These are phyloP conservation scores for Germaria angustata DNA, from an alignment of 2,888 invertebrate species.

Conservation along the genomic window DNA sequence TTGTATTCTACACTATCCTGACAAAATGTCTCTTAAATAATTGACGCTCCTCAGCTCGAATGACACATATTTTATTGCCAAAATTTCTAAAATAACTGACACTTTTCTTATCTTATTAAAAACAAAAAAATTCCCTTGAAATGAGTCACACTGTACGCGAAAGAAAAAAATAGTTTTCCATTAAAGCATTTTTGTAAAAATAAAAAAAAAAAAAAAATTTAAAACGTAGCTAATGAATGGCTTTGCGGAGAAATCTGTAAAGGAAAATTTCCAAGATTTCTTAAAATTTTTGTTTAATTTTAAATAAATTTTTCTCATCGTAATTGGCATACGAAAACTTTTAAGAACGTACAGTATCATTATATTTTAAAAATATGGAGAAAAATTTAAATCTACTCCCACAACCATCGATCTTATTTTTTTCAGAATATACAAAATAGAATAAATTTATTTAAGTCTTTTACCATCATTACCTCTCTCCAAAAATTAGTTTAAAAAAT, in stretches of 20 bases:
- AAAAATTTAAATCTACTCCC: constrained; percentile 2
- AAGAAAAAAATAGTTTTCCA: no score
- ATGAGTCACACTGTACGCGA: no score
- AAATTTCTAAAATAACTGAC: no score
- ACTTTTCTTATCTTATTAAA: no score
- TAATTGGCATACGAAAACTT: neutral
- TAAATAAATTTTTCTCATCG: neutral
- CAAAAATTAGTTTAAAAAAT: neutral
- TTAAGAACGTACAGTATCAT: neutral
- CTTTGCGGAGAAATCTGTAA: neutral
- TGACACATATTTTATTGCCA: no score
- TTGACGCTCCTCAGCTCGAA: no score
- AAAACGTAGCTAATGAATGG: neutral
- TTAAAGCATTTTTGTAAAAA: neutral
- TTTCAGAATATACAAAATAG: neutral
- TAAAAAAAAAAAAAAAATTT: neutral
- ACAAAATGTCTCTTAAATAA: no score
- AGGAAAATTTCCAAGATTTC: neutral
- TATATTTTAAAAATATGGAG: neutral
- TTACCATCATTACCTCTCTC: neutral
- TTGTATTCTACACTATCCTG: no score
- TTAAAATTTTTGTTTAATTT: neutral
- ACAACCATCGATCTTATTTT: neutral
- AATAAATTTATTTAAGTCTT: neutral
- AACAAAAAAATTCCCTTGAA: no score